phyloP scores from a whole-genome alignment of 1,140 invertebrate species.

The Orchesella cincta region DNA sequence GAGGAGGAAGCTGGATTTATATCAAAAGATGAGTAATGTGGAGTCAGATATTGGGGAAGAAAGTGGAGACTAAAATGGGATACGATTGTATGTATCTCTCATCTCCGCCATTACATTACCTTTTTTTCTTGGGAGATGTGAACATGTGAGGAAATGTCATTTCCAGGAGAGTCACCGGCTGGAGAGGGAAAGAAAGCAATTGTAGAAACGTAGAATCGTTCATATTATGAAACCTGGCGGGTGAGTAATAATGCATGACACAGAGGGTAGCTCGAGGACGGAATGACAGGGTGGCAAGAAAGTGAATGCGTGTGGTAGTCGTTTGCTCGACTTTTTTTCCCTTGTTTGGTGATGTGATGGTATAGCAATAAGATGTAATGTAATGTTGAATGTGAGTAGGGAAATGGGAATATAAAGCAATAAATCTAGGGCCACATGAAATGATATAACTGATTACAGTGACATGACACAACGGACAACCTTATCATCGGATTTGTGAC shows the following conservation, averaged over 20 bases:
- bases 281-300: constrained; percentile 5
- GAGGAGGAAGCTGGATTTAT: background rate
- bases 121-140: background rate
- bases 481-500: constrained; percentile 22
- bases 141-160: constrained; percentile 21
- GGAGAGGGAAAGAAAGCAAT: constrained; percentile 11
- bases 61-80: background rate
- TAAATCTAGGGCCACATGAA: constrained; percentile 22
- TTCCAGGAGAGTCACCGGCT: background rate
- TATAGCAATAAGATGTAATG: background rate
- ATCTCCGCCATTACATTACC: constrained; percentile 24
- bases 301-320: background rate
- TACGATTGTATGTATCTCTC: background rate
- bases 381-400: constrained; percentile 1
- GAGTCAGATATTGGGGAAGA: constrained; percentile 3
- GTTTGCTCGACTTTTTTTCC: background rate
- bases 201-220: background rate
- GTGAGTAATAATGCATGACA: constrained; percentile 19
- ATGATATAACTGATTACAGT: constrained; percentile 23
- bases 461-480: constrained; percentile 19
- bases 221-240: background rate
- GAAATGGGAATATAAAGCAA: constrained; percentile 23
- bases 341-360: background rate
- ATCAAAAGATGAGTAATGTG: constrained; percentile 17
- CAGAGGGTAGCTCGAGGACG: too few relatives aligned